Conservation (phyloP, 2,797 vertebrate species). For the Poecile montanus region DNA sequence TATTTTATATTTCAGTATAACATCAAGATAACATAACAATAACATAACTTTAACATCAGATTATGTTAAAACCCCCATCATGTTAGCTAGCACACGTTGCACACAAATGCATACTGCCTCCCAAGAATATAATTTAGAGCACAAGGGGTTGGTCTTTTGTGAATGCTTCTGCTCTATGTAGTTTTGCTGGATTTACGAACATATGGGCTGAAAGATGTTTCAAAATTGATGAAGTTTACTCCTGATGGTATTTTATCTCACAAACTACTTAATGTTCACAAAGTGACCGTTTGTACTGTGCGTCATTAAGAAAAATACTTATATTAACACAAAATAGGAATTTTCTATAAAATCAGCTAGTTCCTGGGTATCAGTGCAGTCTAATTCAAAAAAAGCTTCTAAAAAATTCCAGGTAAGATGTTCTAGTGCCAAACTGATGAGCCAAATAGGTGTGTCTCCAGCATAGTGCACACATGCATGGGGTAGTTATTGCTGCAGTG, state of each 20-base stretch:
- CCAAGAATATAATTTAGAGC: not conserved
- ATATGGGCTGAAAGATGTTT: not conserved
- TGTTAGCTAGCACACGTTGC: not conserved
- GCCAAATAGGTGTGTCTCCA: not conserved
- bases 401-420: not conserved
- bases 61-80: not conserved
- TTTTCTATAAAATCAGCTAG: conserved; percentile 21
- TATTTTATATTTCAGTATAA: conserved; percentile 48
- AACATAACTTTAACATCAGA: not conserved
- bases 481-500: not conserved
- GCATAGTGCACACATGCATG: rapidly evolving
- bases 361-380: conserved; percentile 26
- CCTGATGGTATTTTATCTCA: not conserved
- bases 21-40: no score
- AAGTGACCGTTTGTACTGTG: not conserved
- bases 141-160: not conserved
- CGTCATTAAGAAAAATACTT: not conserved
- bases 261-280: not conserved
- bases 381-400: conserved; percentile 28
- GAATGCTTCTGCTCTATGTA: not conserved
- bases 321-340: not conserved
- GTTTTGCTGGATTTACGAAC: not conserved
- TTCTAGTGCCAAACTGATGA: not conserved
- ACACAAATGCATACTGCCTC: not conserved
- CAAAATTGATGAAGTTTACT: not conserved